These are phyloP conservation scores for Caenorhabditis sinica DNA, from an alignment of 2,888 invertebrate genomes.

Conservation along the genomic window DNA sequence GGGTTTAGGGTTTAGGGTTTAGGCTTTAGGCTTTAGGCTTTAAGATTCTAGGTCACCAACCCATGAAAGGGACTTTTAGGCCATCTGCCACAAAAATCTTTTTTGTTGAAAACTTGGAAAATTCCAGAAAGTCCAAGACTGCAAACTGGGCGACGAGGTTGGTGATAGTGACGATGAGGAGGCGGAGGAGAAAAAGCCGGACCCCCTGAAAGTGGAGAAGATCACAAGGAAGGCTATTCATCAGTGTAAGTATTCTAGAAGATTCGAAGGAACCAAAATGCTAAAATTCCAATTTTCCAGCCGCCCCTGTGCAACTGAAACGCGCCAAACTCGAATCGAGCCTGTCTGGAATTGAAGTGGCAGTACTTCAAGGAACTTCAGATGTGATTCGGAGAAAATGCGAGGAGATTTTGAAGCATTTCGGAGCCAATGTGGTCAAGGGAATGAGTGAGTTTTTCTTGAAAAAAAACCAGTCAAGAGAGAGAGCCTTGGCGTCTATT, in stretches of 20 bases:
- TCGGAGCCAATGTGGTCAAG: slow-evolving; percentile 74
- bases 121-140: slow-evolving; percentile 58
- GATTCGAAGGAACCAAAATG: background rate
- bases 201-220: slow-evolving; percentile 41
- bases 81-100: background rate
- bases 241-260: slow-evolving; percentile 7
- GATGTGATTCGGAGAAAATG: slow-evolving; percentile 61
- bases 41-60: background rate
- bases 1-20: background rate
- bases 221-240: slow-evolving; percentile 56
- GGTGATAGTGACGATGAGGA: slow-evolving; percentile 25
- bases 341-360: slow-evolving; percentile 58
- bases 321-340: slow-evolving; percentile 52
- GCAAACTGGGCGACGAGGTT: slow-evolving; percentile 55
- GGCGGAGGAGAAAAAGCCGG: slow-evolving; percentile 41
- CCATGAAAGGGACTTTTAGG: slow-evolving; percentile 10
- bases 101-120: no score
- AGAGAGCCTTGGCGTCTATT: no score
- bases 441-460: slow-evolving; percentile 73
- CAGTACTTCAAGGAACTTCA: slow-evolving; percentile 64
- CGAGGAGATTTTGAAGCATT: slow-evolving; percentile 71
- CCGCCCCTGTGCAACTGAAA: slow-evolving; percentile 42
- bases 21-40: background rate
- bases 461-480: no score
- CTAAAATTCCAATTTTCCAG: slow-evolving; percentile 23